A percentile compares a stretch with the other conserved stretches of the same genome.
Conservation (phyloP, 1,140 invertebrate genomes). For the Dolichoris vasculosae region DNA sequence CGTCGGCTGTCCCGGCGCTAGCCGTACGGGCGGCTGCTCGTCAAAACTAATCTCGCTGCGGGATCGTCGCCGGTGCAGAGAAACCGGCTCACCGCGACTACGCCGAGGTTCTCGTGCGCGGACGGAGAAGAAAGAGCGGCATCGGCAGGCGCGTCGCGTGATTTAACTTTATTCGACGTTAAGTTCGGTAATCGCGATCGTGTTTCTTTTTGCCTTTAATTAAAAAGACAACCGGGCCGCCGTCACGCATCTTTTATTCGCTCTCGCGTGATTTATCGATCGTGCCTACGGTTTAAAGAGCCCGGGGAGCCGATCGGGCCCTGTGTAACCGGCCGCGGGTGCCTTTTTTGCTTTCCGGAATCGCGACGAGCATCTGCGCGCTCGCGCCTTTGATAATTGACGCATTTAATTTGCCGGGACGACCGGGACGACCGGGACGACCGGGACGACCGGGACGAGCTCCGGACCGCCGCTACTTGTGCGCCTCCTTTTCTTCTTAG, state of each 20-base stretch:
- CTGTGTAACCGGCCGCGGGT: constrained; percentile 1
- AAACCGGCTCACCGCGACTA: constrained; percentile 31
- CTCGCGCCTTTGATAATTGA: constrained; percentile 33
- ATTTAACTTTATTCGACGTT: constrained; percentile 52
- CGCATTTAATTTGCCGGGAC: constrained; percentile 42
- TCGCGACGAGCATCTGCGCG: constrained; percentile 41
- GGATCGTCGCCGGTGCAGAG: constrained; percentile 38
- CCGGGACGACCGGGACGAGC: constrained; percentile 6
- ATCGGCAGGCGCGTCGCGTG: constrained; percentile 40
- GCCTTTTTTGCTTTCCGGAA: constrained; percentile 35
- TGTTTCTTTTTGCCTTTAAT: constrained; percentile 49
- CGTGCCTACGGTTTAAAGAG: constrained; percentile 14
- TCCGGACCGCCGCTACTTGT: constrained; percentile 4
- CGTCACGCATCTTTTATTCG: constrained; percentile 47
- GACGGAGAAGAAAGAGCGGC: constrained; percentile 15
- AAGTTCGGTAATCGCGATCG: constrained; percentile 50
- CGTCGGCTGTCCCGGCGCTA: not conserved
- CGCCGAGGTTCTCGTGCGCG: not conserved
- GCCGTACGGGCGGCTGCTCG: not conserved
- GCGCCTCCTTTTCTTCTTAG: not conserved
- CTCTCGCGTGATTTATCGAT: constrained; percentile 38
- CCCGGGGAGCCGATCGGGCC: not conserved
- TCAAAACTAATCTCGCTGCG: constrained; percentile 37
- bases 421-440: no score
- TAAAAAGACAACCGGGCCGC: constrained; percentile 48